Conservation (phyloP, 2,888 invertebrate species). For the Capitulum mitella region DNA sequence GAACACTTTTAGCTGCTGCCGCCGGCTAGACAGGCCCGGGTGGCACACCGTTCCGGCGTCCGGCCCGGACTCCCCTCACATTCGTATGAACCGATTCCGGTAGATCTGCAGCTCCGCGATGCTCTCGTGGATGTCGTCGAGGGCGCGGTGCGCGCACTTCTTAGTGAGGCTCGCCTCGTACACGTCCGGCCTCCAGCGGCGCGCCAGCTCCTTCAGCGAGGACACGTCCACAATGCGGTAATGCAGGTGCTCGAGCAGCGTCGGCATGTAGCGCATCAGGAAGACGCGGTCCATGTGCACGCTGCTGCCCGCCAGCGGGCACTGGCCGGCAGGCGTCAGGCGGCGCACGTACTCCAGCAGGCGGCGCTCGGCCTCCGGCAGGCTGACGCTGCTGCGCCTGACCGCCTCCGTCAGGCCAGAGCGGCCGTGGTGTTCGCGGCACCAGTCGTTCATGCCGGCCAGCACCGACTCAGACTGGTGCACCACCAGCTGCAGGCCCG, state of each 20-base stretch:
- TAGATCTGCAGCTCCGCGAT: slow-evolving; percentile 48
- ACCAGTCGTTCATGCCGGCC: slow-evolving; percentile 76
- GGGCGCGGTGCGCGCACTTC: slow-evolving; percentile 54
- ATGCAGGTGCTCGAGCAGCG: slow-evolving; percentile 67
- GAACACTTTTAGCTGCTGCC: too few species aligned
- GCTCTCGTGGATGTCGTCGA: slow-evolving; percentile 47
- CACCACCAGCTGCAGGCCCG: slow-evolving; percentile 67
- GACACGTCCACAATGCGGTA: slow-evolving; percentile 91
- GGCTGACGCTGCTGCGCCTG: slow-evolving; percentile 54
- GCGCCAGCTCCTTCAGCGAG: slow-evolving; percentile 68
- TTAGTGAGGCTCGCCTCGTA: slow-evolving; percentile 53
- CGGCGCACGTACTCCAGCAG: slow-evolving; percentile 53
- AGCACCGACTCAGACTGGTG: slow-evolving; percentile 66
- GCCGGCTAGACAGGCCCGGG: too few species aligned
- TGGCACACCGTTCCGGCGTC: too few species aligned
- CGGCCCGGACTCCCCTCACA: too few species aligned
- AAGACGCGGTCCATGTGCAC: slow-evolving; percentile 80
- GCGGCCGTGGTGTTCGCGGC: slow-evolving; percentile 67
- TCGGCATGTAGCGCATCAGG: slow-evolving; percentile 72
- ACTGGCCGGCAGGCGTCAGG: slow-evolving; percentile 46
- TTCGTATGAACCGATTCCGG: slow-evolving; percentile 39
- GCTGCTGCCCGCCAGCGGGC: slow-evolving; percentile 79
- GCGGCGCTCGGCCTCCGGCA: slow-evolving; percentile 58
- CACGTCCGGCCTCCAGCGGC: slow-evolving; percentile 23
- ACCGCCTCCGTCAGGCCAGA: slow-evolving; percentile 72